Evolutionary conservation across 2,797 vertebrate genomes (phyloP), one percentile per base, ranked within the genome.

Genomic region (Oreortyx pictus): DNA sequence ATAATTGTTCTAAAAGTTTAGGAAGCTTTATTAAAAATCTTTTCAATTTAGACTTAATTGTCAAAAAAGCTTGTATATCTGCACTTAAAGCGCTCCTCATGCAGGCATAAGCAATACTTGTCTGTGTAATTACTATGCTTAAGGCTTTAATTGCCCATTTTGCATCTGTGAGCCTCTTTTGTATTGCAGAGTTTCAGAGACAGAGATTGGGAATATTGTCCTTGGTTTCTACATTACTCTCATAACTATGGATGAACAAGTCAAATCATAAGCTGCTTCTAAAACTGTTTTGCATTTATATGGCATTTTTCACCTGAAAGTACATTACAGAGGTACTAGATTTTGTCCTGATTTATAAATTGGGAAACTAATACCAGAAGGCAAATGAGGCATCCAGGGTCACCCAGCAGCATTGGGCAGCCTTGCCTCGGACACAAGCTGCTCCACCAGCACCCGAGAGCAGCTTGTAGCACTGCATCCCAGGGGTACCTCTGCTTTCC

Each of bases 221-320:
- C 78, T 39, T 92, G 35, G 67, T 93, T 88, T 88, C 82, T 88
- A 72, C 61, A 62, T 91, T 92, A 68, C 74, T 84, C 71, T 94
- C 81, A 82, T 95, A 95, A 88, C 84, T 92, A 90, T 90, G 89
- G 92, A 95, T 83, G 80, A 90, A 90, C 54, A 19, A 92, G 77
- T 67, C n/a, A 93, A 91, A 92, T 82, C 77, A 80, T 82, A 87
- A 88, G 46, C 85, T 88, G 44, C 71, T 86, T 88, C 61, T 67
- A 84, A 93, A 95, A 86, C 85, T 88, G 68, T 57, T 96, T 96
- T 92, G 88, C 92, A 96, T 96, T 94, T 95, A 84, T 92, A 96
- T 91, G 35, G 68, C 25, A 67, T 92, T 92, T 94, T 95, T 94
- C 37, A 94, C 59, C 72, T 95, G 90, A 88, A 86, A 92, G 52